Evolutionary conservation across 1,140 invertebrate species (phyloP).

Genomic region (Antheraea pernyi): DNA sequence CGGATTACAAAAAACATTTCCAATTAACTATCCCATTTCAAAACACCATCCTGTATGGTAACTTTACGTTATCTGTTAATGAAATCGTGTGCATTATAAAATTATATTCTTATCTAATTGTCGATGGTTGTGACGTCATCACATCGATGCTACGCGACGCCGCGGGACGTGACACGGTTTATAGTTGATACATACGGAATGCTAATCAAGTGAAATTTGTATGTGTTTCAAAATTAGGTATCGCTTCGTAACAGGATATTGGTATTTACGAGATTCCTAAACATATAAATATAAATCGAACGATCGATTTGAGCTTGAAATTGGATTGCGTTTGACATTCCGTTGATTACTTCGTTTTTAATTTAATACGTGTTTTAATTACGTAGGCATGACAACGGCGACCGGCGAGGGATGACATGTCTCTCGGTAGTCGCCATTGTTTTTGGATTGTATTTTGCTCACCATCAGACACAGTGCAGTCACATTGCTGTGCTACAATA

Average conservation of each 20-base stretch:
- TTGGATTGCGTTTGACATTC: background rate
- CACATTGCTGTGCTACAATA: no score
- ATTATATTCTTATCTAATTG: constrained; percentile 42
- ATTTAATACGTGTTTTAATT: no score
- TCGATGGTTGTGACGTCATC: constrained; percentile 13
- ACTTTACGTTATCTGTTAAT: background rate
- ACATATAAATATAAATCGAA: background rate
- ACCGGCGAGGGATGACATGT: no score
- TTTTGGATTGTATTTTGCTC: no score
- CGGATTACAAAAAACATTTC: no score
- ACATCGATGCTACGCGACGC: constrained; percentile 33
- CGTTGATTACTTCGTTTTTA: no score
- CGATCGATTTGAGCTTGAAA: background rate
- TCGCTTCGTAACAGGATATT: constrained; percentile 37
- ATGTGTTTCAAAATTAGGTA: constrained; percentile 42
- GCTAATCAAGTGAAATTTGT: constrained; percentile 60
- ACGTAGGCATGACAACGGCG: no score
- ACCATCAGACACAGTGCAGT: no score
- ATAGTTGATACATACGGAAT: constrained; percentile 36
- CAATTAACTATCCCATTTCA: no score
- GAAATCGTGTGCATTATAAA: constrained; percentile 24
- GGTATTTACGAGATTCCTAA: background rate
- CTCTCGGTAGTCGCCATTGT: no score
- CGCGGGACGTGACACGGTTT: constrained; percentile 46
- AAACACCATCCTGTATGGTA: no score